phyloP scores from a whole-genome alignment of 2,797 vertebrate species.

The Mormyrus hasselquistii region DNA sequence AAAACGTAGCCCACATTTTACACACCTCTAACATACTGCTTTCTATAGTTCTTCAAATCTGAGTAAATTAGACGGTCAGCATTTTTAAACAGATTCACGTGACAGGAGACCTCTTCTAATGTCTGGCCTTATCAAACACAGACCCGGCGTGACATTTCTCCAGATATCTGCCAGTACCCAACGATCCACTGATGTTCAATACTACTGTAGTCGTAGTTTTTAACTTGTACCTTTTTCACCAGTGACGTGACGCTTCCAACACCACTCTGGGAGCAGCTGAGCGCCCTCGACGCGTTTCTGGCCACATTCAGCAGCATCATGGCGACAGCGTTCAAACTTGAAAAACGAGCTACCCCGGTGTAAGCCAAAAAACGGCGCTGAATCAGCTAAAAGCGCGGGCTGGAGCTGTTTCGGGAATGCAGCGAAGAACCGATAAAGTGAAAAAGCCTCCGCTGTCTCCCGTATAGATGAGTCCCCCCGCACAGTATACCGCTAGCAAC shows the following conservation, averaged over 20 bases:
- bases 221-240: constrained; percentile 53
- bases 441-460: neutral
- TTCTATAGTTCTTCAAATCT: neutral
- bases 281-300: constrained; percentile 50
- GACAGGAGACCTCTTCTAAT: neutral
- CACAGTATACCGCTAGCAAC: neutral
- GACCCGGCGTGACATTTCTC: neutral
- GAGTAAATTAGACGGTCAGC: neutral
- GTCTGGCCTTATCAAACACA: neutral
- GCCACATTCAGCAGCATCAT: constrained; percentile 57
- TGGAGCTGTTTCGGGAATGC: neutral
- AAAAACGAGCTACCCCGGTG: constrained; percentile 16
- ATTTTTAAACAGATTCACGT: neutral
- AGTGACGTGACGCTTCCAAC: constrained; percentile 45
- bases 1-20: neutral
- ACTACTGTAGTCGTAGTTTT: neutral
- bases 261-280: constrained; percentile 33
- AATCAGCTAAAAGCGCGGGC: neutral
- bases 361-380: no score
- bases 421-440: neutral
- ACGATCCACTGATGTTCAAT: no score
- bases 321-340: constrained; percentile 1
- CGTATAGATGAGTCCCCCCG: neutral
- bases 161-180: neutral
- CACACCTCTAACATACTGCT: neutral